phyloP scores from a whole-genome alignment of 2,797 vertebrate species.

The Gallinago stenura region DNA sequence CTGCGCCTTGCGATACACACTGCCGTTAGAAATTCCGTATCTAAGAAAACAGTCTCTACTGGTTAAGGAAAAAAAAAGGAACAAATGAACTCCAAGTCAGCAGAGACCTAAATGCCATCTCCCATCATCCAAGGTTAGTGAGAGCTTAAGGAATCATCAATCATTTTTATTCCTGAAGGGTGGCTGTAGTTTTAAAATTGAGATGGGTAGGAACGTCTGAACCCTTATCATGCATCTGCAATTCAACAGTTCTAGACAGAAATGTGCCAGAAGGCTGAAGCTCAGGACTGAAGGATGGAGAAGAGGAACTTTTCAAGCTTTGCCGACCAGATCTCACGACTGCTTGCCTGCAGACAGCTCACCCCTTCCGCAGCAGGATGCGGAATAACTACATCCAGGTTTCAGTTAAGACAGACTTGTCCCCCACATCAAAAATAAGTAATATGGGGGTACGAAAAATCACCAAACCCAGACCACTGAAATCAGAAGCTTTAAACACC shows the following conservation, averaged over 20 bases:
- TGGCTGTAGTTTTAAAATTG: background rate
- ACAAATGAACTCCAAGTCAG: background rate
- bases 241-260: background rate
- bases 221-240: background rate
- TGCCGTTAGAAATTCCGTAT: background rate
- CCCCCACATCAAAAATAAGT: background rate
- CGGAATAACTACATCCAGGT: background rate
- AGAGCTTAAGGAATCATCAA: background rate
- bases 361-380: background rate
- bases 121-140: background rate
- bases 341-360: background rate
- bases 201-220: background rate
- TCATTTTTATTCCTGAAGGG: background rate
- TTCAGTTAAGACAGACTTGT: background rate
- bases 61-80: background rate
- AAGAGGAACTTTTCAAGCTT: background rate
- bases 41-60: background rate
- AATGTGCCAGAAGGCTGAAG: background rate
- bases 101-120: background rate
- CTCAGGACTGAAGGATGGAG: background rate
- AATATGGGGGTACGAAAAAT: background rate
- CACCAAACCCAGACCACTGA: background rate
- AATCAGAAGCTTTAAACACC: background rate
- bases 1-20: accelerated
- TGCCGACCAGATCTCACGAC: background rate